phyloP scores from a whole-genome alignment of 2,113 vertebrate species.

The Epinephelus cyanopodus region DNA sequence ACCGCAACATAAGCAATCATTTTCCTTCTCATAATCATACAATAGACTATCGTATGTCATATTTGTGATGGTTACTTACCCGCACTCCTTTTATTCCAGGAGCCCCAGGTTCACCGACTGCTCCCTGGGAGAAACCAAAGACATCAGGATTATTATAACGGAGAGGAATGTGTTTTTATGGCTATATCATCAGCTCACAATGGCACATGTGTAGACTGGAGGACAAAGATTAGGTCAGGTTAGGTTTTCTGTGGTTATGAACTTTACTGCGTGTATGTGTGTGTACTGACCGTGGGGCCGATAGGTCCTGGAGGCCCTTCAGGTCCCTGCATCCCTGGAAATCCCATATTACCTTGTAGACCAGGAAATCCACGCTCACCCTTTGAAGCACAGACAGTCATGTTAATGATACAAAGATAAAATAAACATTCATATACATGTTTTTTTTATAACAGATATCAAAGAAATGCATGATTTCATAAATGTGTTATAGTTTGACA shows the following conservation, averaged over 20 bases:
- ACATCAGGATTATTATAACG: constrained; percentile 21
- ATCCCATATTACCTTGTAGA: constrained; percentile 93
- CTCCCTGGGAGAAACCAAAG: constrained; percentile 86
- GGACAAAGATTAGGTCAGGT: not conserved
- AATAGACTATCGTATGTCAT: not conserved
- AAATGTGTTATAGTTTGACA: not conserved
- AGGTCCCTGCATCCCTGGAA: constrained; percentile 95
- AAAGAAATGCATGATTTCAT: not conserved
- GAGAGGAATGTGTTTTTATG: not conserved
- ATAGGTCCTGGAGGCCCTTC: constrained; percentile 92
- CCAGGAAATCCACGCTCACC: constrained; percentile 94
- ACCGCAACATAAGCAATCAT: not conserved
- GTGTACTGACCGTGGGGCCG: constrained; percentile 89
- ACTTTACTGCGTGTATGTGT: not conserved
- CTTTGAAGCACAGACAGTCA: constrained; percentile 71
- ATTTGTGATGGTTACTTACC: constrained; percentile 82
- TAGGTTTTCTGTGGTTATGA: not conserved
- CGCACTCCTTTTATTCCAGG: constrained; percentile 94
- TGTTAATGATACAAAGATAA: not conserved
- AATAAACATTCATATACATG: not conserved
- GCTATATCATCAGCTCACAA: not conserved
- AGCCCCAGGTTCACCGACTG: constrained; percentile 88
- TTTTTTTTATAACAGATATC: not conserved
- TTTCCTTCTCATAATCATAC: not conserved
- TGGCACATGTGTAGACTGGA: not conserved